Evolutionary conservation across 2,888 invertebrate species (phyloP).

Genomic region (Troilus luridus): DNA sequence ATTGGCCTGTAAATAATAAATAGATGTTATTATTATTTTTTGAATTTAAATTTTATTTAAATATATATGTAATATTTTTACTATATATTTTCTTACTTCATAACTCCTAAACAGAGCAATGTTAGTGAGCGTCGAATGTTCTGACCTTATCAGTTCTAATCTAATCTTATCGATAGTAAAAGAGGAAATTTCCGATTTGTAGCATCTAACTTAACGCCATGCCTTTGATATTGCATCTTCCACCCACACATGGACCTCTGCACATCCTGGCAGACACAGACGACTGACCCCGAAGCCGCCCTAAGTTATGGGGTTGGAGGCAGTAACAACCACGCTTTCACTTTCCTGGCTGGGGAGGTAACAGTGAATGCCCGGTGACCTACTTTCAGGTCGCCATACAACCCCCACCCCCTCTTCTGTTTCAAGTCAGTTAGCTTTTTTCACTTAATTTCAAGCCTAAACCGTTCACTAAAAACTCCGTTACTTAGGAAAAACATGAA

Average conservation of each 20-base stretch:
- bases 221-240: background rate
- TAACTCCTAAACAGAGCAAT: too few species aligned
- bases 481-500: background rate
- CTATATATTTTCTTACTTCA: too few species aligned
- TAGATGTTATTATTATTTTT: too few species aligned
- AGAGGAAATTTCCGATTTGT: too few species aligned
- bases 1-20: too few species aligned
- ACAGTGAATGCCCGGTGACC: constrained; percentile 13
- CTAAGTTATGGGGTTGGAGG: constrained; percentile 17
- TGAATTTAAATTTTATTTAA: too few species aligned
- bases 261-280: background rate
- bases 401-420: background rate
- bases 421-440: background rate
- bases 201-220: too few species aligned
- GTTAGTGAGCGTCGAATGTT: too few species aligned
- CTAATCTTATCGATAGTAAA: too few species aligned
- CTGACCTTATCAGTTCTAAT: too few species aligned
- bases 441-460: background rate
- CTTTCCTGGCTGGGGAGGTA: constrained; percentile 13
- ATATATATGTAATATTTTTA: too few species aligned
- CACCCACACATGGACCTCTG: background rate
- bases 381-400: background rate
- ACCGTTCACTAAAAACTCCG: background rate
- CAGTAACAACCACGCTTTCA: constrained; percentile 1
- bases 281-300: background rate